Percentiles rank a stretch among this genome's conserved stretches.
phyloP scores from a whole-genome alignment of 2,888 invertebrate species.

The Temnothorax ravouxi region DNA sequence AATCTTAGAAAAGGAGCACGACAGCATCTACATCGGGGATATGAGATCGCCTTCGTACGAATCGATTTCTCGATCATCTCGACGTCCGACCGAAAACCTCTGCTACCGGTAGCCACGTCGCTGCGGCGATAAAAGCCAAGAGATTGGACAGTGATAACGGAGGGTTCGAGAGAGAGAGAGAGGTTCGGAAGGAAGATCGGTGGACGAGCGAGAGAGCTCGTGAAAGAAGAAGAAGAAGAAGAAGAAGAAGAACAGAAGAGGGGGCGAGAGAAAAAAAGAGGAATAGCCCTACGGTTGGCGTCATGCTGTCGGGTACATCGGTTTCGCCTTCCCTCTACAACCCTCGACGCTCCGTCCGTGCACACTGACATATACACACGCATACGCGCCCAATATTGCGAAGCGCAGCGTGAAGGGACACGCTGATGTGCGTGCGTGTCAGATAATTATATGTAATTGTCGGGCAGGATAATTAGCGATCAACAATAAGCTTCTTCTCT shows the following conservation, averaged over 20 bases:
- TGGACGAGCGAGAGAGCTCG: constrained; percentile 44
- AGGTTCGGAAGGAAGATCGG: neutral
- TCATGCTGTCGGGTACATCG: constrained; percentile 86
- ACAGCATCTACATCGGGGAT: constrained; percentile 22
- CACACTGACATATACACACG: constrained; percentile 59
- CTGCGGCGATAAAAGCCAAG: constrained; percentile 74
- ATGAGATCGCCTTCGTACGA: constrained; percentile 33
- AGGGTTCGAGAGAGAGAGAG: constrained; percentile 27
- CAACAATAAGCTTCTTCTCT: constrained; percentile 82
- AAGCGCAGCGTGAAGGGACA: constrained; percentile 69
- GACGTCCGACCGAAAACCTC: constrained; percentile 69
- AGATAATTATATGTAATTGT: constrained; percentile 85
- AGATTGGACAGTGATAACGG: constrained; percentile 80
- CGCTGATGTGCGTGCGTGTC: constrained; percentile 81
- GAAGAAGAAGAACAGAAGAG: constrained; percentile 54
- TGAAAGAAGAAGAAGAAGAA: constrained; percentile 26
- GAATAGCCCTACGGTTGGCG: constrained; percentile 81
- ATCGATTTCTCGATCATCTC: constrained; percentile 56
- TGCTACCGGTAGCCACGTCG: constrained; percentile 73
- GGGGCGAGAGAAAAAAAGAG: constrained; percentile 73
- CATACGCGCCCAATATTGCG: constrained; percentile 65
- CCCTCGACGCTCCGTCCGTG: constrained; percentile 55
- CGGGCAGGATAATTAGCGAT: constrained; percentile 85
- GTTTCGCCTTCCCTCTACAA: constrained; percentile 82
- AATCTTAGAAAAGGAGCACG: constrained; percentile 1